Percentiles rank a stretch among this genome's conserved stretches.
Conservation (phyloP, 2,797 vertebrate genomes). For the Danio aesculapii region DNA sequence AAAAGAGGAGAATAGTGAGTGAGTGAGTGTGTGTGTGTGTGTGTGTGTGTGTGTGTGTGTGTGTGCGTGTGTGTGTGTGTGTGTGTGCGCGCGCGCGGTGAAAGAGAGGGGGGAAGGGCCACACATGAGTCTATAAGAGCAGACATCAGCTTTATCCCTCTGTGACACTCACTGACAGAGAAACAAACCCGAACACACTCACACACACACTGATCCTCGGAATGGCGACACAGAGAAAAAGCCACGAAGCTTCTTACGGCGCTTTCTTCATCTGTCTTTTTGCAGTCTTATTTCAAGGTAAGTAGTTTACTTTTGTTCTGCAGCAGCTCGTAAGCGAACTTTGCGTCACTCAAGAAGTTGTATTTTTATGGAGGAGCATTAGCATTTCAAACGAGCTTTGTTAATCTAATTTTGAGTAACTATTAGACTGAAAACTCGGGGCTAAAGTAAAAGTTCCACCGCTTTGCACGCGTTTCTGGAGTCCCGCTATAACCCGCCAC, state of each 20-base stretch:
- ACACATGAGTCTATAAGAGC: slow-evolving; percentile 53
- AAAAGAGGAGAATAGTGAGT: slow-evolving; percentile 43
- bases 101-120: slow-evolving; percentile 21
- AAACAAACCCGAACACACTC: slow-evolving; percentile 39
- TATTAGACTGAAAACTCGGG: not conserved
- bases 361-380: slow-evolving; percentile 26
- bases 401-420: not conserved
- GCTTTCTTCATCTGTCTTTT: slow-evolving; percentile 32
- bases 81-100: slow-evolving; percentile 45
- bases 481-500: not conserved
- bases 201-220: slow-evolving; percentile 27
- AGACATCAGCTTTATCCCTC: slow-evolving; percentile 57
- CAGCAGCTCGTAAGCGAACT: not conserved
- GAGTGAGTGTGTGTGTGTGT: slow-evolving; percentile 27
- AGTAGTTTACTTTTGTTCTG: slow-evolving; percentile 40
- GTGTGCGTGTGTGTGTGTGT: slow-evolving; percentile 36
- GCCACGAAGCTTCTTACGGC: slow-evolving; percentile 2
- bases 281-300: slow-evolving; percentile 49
- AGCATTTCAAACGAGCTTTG: not conserved
- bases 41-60: slow-evolving; percentile 18
- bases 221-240: slow-evolving; percentile 51
- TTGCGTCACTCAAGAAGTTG: slow-evolving; percentile 19
- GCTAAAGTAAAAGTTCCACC: not conserved
- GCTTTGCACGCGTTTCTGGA: not conserved
- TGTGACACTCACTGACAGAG: slow-evolving; percentile 43